These are phyloP conservation scores for Gopherus evgoodei DNA, from an alignment of 2,113 vertebrate genomes.

Conservation along the genomic window DNA sequence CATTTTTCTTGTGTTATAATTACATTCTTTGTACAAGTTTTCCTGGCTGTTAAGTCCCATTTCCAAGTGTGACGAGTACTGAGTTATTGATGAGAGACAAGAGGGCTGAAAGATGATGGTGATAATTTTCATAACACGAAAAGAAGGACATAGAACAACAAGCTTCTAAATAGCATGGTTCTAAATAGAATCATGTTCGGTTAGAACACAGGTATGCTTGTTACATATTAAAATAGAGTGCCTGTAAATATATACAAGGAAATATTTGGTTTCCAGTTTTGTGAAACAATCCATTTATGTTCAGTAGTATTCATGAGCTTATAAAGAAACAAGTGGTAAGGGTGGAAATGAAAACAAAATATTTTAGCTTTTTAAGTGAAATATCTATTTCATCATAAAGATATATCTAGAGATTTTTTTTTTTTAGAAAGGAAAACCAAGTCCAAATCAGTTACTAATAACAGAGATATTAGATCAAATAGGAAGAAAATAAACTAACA, in stretches of 20 bases:
- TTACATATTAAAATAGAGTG: not conserved
- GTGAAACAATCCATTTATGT: not conserved
- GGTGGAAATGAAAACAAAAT: not conserved
- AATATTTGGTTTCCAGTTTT: not conserved
- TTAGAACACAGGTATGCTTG: not conserved
- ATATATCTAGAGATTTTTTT: not conserved
- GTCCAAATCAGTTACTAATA: not conserved
- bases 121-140: conserved; percentile 20
- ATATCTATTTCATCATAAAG: not conserved
- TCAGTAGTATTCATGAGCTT: not conserved
- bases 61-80: conserved; percentile 47
- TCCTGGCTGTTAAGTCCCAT: conserved; percentile 24
- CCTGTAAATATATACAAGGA: not conserved
- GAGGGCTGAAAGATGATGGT: conserved; percentile 16
- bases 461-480: not conserved
- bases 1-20: conserved; percentile 48
- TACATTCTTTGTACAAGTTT: conserved; percentile 47
- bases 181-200: not conserved
- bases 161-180: not conserved
- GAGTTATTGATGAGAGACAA: conserved; percentile 50
- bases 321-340: not conserved
- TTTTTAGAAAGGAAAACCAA: conserved; percentile 26
- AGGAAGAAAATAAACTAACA: not conserved
- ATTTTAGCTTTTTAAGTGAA: conserved; percentile 9
- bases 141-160: not conserved